phyloP scores from a whole-genome alignment of 2,113 vertebrate genomes.

The Nesogale talazaci region DNA sequence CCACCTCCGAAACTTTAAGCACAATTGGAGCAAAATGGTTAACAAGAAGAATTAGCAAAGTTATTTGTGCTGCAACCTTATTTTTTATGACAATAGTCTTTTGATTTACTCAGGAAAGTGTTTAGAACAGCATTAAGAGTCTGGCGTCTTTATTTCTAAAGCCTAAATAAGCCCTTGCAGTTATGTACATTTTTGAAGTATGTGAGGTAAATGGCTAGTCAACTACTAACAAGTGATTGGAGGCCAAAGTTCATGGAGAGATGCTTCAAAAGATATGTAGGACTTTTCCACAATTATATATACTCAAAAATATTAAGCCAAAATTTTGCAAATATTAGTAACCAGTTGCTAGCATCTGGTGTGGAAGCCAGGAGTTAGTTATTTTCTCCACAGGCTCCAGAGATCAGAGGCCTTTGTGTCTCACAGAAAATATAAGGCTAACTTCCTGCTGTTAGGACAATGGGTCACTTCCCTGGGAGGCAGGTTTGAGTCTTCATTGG shows the following conservation, averaged over 20 bases:
- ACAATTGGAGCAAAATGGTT: background rate
- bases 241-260: background rate
- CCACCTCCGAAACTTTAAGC: background rate
- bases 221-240: background rate
- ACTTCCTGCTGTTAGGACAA: too few species aligned
- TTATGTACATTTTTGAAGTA: background rate
- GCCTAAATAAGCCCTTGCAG: background rate
- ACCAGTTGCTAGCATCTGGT: too few species aligned
- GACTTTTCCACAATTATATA: too few species aligned
- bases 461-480: too few species aligned
- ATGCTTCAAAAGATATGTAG: background rate
- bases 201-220: background rate
- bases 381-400: too few species aligned
- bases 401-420: too few species aligned
- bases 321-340: too few species aligned
- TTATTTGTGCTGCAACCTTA: background rate
- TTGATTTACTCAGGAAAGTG: slow-evolving; percentile 10
- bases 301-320: too few species aligned
- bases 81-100: background rate
- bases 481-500: too few species aligned
- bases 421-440: too few species aligned
- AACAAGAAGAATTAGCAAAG: background rate
- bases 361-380: too few species aligned
- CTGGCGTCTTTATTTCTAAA: background rate
- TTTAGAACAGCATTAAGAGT: background rate